phyloP scores from a whole-genome alignment of 2,113 vertebrate species.

The Osmerus eperlanus region DNA sequence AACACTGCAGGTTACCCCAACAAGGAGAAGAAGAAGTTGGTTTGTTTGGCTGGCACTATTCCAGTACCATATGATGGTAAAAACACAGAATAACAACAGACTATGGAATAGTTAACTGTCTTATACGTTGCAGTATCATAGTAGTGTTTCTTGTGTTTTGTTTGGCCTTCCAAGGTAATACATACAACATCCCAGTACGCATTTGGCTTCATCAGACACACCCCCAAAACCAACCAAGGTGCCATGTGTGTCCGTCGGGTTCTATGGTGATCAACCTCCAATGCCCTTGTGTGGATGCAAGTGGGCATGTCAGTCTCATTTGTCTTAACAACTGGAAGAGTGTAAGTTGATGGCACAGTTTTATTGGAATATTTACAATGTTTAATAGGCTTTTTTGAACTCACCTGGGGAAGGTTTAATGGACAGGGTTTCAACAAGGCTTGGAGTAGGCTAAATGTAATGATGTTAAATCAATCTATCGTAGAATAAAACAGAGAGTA shows the following conservation, averaged over 20 bases:
- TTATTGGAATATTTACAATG: neutral
- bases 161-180: constrained; percentile 42
- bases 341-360: constrained; percentile 42
- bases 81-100: neutral
- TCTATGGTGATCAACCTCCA: constrained; percentile 67
- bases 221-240: constrained; percentile 64
- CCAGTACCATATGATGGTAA: constrained; percentile 69
- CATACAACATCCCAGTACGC: constrained; percentile 72
- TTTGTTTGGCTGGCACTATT: constrained; percentile 67
- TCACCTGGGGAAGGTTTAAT: too few relatives aligned
- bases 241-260: constrained; percentile 60
- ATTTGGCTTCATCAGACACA: constrained; percentile 74
- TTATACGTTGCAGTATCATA: too few relatives aligned
- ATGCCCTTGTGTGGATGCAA: constrained; percentile 61
- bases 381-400: neutral
- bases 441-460: too few relatives aligned
- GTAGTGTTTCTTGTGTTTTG: neutral
- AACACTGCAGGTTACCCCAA: constrained; percentile 60
- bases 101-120: too few relatives aligned
- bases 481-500: too few relatives aligned
- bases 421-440: too few relatives aligned
- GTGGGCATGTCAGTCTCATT: constrained; percentile 54
- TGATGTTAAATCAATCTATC: too few relatives aligned
- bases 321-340: constrained; percentile 63
- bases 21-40: constrained; percentile 64